Base-by-base conservation (phyloP, 2,113 vertebrate species). In the Limnothrissa miodon region DNA sequence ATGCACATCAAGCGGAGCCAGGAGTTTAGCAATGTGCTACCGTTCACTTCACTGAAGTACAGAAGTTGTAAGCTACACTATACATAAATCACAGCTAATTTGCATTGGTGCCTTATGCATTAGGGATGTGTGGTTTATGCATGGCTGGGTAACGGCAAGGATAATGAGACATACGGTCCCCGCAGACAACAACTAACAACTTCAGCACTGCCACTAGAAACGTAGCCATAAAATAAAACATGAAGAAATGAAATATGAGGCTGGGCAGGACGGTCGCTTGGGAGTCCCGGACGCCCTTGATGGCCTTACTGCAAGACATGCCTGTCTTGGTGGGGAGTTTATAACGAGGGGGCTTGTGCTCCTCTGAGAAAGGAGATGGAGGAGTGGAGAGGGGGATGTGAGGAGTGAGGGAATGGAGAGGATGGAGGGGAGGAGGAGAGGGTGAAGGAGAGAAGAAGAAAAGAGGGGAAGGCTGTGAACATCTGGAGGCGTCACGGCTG, bases 401-500 rank as follows among this genome's bases (percentile, higher is more conserved):
- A n/a, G 56, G 56, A 59, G 56, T 8, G 56, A 59, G 21, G n/a
- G 56, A 59, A 25, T 19, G 19, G n/a, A 23, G 21, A 23, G 19
- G 56, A 59, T 4, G 9, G n/a, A 6, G 17, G 4, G 21, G 56
- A 21, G 19, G 8, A 25, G 8, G n/a, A 23, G n/a, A 6, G 21
- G 23, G 7, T 5, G 21, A 23, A 59, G 56, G n/a, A n/a, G 56
- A 59, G 56, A 21, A 29, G 59, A 66, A n/a, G 62, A 13, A 13
- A 19, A 29, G 62, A 39, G 33, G 25, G 29, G 39, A 42, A 39
- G 80, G 36, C n/a, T 56, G 48, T 81, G 9, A 79, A 86, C 84
- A 89, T 85, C 83, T 83, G 84, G 81, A 78, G 62, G 56, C 82
- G 80, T 85, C 81, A 83, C 78, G 39, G 48, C 29, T 66, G 36